Percentiles rank a stretch among this genome's conserved stretches.
phyloP scores from a whole-genome alignment of 2,888 invertebrate genomes.

The Leptopilina myrica region DNA sequence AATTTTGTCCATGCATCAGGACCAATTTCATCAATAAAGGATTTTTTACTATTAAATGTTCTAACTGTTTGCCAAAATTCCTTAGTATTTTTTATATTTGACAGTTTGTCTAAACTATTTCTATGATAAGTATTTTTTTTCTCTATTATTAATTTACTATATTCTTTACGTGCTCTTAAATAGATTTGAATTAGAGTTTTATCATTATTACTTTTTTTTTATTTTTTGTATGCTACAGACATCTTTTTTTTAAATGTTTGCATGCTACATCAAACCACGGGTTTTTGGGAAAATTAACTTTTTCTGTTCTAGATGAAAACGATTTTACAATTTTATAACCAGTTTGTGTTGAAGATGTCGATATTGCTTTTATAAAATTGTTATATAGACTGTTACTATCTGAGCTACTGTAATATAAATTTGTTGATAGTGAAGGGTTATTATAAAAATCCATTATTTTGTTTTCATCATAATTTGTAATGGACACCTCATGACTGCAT shows the following conservation, averaged over 20 bases:
- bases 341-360: not conserved
- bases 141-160: not conserved
- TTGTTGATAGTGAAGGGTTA: not conserved
- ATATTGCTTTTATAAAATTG: not conserved
- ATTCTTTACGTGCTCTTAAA: not conserved
- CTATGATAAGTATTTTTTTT: not conserved
- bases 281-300: not conserved
- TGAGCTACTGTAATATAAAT: not conserved
- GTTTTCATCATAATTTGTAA: not conserved
- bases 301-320: not conserved
- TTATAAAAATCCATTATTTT: not conserved
- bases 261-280: not conserved
- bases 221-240: not conserved
- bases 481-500: not conserved
- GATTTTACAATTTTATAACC: not conserved
- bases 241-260: not conserved
- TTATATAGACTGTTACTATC: not conserved
- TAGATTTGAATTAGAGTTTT: not conserved
- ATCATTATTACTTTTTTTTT: not conserved
- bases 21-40: not conserved
- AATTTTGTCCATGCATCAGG: not conserved
- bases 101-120: not conserved
- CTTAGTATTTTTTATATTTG: not conserved
- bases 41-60: not conserved
- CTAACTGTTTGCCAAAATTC: not conserved